These are phyloP conservation scores for Telmatherina bonti DNA, from an alignment of 2,797 vertebrate species.

Conservation along the genomic window DNA sequence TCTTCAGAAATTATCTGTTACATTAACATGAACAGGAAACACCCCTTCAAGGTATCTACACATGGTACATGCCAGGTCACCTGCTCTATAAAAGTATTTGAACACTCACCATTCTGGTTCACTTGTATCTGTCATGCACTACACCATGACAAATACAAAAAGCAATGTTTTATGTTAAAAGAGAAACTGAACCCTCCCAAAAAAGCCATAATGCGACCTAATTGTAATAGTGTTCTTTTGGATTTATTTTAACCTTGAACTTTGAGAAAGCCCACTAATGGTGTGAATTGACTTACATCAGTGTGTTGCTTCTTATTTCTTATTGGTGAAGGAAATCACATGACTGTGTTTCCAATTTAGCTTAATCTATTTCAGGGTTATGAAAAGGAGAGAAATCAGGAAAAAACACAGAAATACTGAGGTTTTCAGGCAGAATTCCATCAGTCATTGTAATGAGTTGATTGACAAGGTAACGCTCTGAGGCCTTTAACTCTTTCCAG, in stretches of 20 bases:
- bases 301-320: background rate
- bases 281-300: background rate
- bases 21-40: too few species aligned
- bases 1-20: too few species aligned
- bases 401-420: background rate
- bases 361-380: background rate
- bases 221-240: background rate
- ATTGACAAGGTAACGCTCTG: constrained; percentile 5
- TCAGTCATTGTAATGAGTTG: background rate
- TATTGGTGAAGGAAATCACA: background rate
- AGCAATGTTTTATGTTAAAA: too few species aligned
- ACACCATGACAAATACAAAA: too few species aligned
- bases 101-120: too few species aligned
- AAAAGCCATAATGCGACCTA: background rate
- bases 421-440: background rate
- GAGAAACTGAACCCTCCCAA: too few species aligned
- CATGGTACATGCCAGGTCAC: too few species aligned
- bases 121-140: too few species aligned
- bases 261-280: too few species aligned
- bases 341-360: background rate
- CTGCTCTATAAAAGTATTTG: too few species aligned
- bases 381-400: background rate
- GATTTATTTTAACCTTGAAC: too few species aligned
- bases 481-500: constrained; percentile 21
- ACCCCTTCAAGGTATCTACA: too few species aligned